Evolutionary conservation across 1,140 invertebrate species (phyloP), one percentile per base, ranked within the genome.

Genomic region (Euwallacea fornicatus): DNA sequence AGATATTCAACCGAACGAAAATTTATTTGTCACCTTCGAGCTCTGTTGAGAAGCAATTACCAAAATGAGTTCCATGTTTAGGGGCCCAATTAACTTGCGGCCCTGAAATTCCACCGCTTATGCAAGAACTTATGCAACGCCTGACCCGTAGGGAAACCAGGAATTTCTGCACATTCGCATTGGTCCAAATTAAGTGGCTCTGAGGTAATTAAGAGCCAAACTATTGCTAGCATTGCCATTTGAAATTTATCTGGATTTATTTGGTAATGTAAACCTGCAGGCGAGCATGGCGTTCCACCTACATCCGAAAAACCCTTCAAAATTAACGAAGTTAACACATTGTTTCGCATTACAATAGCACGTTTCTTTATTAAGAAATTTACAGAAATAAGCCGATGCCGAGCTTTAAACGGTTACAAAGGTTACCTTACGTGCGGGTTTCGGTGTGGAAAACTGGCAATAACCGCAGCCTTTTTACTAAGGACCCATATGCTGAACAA

Each of bases 81-180:
- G 43, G 62, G 21, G 46, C 9, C 62, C 59, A 64, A 64, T 64
- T 64, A 64, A 50, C 9, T 47, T 50, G 46, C 11, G 46, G 46
- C 46, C 46, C 46, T 41, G 46, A 33, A 64, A 64, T 64, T 64
- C 21, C n/a, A 64, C 62, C 62, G 46, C 43, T 10, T 50, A 64
- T 64, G 62, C 46, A 47, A 0, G 44, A 64, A 64, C 62, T 64
- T 64, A 64, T 53, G 46, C 62, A 64, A 47, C 62, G 42, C 42
- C 62, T 53, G 62, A 64, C 62, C 62, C 46, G 46, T 10, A 50
- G 46, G 62, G 62, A 53, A 42, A 61, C 62, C 4, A 50, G 62
- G 62, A 64, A 64, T 64, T 64, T 64, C 62, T 64, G 13, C 62
- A 64, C 62, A 50, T 64, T 64, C 62, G 21, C 46, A 64, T 64